Evolutionary conservation across 2,797 vertebrate genomes (phyloP), one percentile per base, ranked within the genome.

Genomic region (Poecilia velifera): DNA sequence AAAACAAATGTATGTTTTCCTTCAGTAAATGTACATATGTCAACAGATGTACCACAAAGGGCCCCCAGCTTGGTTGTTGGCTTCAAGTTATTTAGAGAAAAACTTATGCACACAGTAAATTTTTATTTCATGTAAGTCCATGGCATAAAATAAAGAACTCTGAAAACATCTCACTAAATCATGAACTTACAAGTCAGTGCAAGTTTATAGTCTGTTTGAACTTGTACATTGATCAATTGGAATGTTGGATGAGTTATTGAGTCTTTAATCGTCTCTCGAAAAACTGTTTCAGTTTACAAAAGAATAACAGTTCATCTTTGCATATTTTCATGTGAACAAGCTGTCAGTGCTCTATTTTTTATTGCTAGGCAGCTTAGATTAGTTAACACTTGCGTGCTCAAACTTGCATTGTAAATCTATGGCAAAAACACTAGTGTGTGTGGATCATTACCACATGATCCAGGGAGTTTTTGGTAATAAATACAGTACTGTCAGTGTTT

Each of bases 51-150:
- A 77, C 25, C 76, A 83, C 77, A 53, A 43, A 64, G 28, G 79
- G 4, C 6, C 74, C 36, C 78, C 36, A 55, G 43, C 4, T 77
- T 76, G 47, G 22, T 70, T 64, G 31, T 43, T 71, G 78, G n/a
- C 74, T 86, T 85, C 73, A 83, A 83, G 82, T 84, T 78, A 78
- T 82, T 87, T 59, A 81, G 36, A 57, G 53, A 79, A n/a, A 86
- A 81, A 46, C 80, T 59, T 78, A 89, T 82, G 59, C 70, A 10
- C 83, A 77, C 20, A 71, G 9, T n/a, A 70, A 77, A 81, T 72
- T 75, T 22, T 39, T 66, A 18, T 51, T 81, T 49, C 14, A 66
- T 75, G 80, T 14, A 79, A 76, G 53, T 82, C n/a, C 71, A 73
- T 79, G 3, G 75, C 62, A 73, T 49, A 34, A 25, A 36, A 28